Evolutionary conservation across 2,113 vertebrate genomes (phyloP).

Genomic region (Gadus chalcogrammus): DNA sequence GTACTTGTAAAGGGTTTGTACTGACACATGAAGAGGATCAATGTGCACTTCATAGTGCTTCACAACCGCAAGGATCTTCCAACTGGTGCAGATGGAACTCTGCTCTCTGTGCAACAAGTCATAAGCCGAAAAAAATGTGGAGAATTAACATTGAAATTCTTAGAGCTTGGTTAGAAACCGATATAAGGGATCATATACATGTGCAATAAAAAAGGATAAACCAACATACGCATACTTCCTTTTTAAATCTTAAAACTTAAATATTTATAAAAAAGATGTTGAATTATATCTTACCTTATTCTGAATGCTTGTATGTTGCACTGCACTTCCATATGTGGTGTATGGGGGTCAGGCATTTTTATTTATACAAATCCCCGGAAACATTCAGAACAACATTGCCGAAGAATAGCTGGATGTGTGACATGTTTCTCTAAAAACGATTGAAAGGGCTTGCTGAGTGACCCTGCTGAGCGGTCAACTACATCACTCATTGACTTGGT

Average conservation of each 20-base stretch:
- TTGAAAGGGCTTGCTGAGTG: slow-evolving; percentile 47
- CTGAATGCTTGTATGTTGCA: no score
- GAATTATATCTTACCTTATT: background rate
- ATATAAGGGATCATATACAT: no score
- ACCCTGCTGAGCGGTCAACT: background rate
- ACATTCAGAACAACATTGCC: slow-evolving; percentile 14
- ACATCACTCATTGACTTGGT: slow-evolving; percentile 2
- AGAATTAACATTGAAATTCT: no score
- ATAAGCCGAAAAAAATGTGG: no score
- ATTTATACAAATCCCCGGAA: slow-evolving; percentile 41
- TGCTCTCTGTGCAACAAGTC: slow-evolving; percentile 6
- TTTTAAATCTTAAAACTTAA: background rate
- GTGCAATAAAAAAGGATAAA: background rate
- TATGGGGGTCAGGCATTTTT: background rate
- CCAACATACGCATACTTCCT: background rate
- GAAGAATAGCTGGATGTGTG: slow-evolving; percentile 61
- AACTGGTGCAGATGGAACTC: background rate
- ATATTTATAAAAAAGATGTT: background rate
- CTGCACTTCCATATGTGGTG: no score
- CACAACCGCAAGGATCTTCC: background rate
- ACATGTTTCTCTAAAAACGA: slow-evolving; percentile 22
- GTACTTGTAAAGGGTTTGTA: slow-evolving; percentile 6
- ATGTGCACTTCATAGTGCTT: slow-evolving; percentile 41
- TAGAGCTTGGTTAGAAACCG: no score
- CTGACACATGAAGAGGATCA: slow-evolving; percentile 50